phyloP scores from a whole-genome alignment of 2,888 invertebrate genomes.

The Perizoma flavofasciatum region DNA sequence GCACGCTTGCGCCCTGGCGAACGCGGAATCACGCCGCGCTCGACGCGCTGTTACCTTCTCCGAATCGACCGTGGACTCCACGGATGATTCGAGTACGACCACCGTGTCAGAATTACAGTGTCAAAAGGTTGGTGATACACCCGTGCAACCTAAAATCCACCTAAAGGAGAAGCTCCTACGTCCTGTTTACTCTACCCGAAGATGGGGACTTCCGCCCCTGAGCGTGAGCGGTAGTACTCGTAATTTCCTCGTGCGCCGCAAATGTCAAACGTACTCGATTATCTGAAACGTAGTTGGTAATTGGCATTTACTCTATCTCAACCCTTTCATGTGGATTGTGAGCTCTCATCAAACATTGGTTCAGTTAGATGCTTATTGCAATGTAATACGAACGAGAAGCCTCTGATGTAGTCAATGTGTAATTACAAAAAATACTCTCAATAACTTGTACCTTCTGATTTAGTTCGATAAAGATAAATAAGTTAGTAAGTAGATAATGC shows the following conservation, averaged over 20 bases:
- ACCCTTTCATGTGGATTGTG: not conserved
- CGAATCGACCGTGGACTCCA: constrained; percentile 76
- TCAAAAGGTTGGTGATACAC: constrained; percentile 81
- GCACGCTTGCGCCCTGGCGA: constrained; percentile 78
- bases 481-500: no score
- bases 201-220: constrained; percentile 48
- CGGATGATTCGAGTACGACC: constrained; percentile 50
- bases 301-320: not conserved
- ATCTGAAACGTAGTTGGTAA: constrained; percentile 13
- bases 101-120: constrained; percentile 79
- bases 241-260: constrained; percentile 64
- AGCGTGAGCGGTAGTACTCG: constrained; percentile 44
- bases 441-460: no score
- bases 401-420: no score
- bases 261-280: constrained; percentile 63
- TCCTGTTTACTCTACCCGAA: constrained; percentile 46
- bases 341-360: no score
- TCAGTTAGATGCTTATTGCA: no score
- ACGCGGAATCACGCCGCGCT: constrained; percentile 73
- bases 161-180: constrained; percentile 48
- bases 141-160: constrained; percentile 63
- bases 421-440: no score
- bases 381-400: no score
- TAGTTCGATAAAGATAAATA: no score
- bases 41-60: constrained; percentile 80